Percentiles rank a stretch among this genome's conserved stretches.
These are phyloP conservation scores for Parnassius orleans DNA, from an alignment of 2,888 invertebrate species.

Conservation along the genomic window DNA sequence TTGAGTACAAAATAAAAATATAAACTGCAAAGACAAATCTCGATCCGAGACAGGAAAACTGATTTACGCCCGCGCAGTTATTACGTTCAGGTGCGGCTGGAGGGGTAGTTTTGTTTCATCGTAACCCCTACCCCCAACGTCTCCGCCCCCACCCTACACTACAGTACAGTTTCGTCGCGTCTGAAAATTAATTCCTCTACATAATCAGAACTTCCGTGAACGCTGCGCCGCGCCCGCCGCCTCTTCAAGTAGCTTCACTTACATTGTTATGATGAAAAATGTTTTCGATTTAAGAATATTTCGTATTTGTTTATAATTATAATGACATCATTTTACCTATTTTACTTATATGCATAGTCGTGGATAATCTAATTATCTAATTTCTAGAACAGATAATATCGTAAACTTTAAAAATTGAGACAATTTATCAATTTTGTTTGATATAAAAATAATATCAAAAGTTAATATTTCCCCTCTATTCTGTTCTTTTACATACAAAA, in stretches of 20 bases:
- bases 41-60: constrained; percentile 46
- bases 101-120: constrained; percentile 67
- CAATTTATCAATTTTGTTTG: no score
- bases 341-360: no score
- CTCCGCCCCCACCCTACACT: constrained; percentile 41
- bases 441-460: no score
- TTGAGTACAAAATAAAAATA: constrained; percentile 35
- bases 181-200: constrained; percentile 81
- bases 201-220: constrained; percentile 77
- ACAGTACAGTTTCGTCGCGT: constrained; percentile 74
- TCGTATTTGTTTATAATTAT: not conserved
- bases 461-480: no score
- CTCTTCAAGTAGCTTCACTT: constrained; percentile 60
- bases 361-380: no score
- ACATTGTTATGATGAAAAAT: constrained; percentile 27
- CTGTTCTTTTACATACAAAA: no score
- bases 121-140: constrained; percentile 36
- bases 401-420: no score
- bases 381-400: no score
- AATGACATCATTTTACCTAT: no score
- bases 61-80: constrained; percentile 61
- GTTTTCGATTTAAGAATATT: constrained; percentile 31
- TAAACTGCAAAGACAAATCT: constrained; percentile 36
- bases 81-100: constrained; percentile 70
- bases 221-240: constrained; percentile 39